These are phyloP conservation scores for Euplexia lucipara DNA, from an alignment of 2,888 invertebrate species.

Conservation along the genomic window DNA sequence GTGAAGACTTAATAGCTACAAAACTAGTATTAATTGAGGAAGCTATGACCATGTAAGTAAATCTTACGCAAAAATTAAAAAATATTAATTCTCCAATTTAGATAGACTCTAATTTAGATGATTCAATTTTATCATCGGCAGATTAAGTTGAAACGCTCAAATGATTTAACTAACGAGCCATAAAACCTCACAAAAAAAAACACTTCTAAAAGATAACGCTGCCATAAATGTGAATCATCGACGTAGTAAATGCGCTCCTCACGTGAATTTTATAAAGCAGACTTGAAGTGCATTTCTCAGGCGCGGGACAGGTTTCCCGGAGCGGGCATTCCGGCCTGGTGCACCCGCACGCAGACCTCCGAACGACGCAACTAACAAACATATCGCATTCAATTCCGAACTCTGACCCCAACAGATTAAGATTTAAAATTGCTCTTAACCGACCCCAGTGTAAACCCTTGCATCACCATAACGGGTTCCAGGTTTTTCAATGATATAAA, in stretches of 20 bases:
- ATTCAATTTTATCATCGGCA: slow-evolving; percentile 32
- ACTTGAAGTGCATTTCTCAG: slow-evolving; percentile 82
- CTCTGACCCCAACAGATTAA: slow-evolving; percentile 76
- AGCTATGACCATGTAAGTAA: slow-evolving; percentile 32
- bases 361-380: slow-evolving; percentile 63
- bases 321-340: slow-evolving; percentile 85
- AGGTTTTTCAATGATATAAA: slow-evolving; percentile 82
- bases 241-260: slow-evolving; percentile 74
- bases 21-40: slow-evolving; percentile 48
- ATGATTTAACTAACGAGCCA: slow-evolving; percentile 51
- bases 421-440: slow-evolving; percentile 72
- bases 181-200: slow-evolving; percentile 44
- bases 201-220: slow-evolving; percentile 61
- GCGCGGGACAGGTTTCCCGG: slow-evolving; percentile 84
- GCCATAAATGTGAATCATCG: slow-evolving; percentile 70
- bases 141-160: slow-evolving; percentile 40
- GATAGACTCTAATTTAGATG: slow-evolving; percentile 17
- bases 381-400: slow-evolving; percentile 62
- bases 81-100: slow-evolving; percentile 20
- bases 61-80: slow-evolving; percentile 29
- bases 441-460: slow-evolving; percentile 74
- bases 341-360: slow-evolving; percentile 66
- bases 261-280: slow-evolving; percentile 83
- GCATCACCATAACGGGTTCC: slow-evolving; percentile 76
- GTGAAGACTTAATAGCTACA: slow-evolving; percentile 19